phyloP scores from a whole-genome alignment of 1,140 invertebrate species.

The Centruroides vittatus region DNA sequence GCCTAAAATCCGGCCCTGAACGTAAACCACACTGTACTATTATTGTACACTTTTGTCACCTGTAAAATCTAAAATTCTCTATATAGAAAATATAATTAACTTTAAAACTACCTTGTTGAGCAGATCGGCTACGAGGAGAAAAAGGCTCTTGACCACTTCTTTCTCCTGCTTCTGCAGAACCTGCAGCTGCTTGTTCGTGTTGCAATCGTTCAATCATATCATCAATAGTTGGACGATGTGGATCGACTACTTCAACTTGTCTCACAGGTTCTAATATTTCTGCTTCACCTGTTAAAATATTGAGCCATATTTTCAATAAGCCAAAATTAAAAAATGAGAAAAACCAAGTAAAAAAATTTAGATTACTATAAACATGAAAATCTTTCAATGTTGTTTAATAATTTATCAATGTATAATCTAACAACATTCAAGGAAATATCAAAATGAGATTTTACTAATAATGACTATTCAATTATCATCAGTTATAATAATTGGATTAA shows the following conservation, averaged over 20 bases:
- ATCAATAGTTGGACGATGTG: constrained; percentile 50
- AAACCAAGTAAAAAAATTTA: constrained; percentile 1
- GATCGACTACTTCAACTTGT: constrained; percentile 19
- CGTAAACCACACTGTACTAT: too few relatives aligned
- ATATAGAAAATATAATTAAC: background rate
- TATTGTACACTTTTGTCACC: too few relatives aligned
- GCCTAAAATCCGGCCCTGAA: too few relatives aligned
- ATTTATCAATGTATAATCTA: too few relatives aligned
- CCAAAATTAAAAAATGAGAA: background rate
- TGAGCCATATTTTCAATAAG: too few relatives aligned
- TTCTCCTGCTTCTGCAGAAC: background rate
- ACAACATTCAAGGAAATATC: background rate
- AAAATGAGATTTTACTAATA: too few relatives aligned
- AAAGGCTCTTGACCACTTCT: constrained; percentile 5
- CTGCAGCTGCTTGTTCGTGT: constrained; percentile 17
- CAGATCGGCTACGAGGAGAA: constrained; percentile 8
- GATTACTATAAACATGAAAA: background rate
- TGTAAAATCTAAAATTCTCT: too few relatives aligned
- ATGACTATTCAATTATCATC: too few relatives aligned
- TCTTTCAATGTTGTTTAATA: background rate
- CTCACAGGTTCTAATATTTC: constrained; percentile 30
- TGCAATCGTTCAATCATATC: constrained; percentile 54
- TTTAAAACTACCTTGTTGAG: constrained; percentile 7
- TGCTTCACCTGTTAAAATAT: constrained; percentile 22
- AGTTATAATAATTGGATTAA: too few relatives aligned